Base-by-base conservation (phyloP, 2,888 invertebrate genomes). In the Matsumyia berberina region DNA sequence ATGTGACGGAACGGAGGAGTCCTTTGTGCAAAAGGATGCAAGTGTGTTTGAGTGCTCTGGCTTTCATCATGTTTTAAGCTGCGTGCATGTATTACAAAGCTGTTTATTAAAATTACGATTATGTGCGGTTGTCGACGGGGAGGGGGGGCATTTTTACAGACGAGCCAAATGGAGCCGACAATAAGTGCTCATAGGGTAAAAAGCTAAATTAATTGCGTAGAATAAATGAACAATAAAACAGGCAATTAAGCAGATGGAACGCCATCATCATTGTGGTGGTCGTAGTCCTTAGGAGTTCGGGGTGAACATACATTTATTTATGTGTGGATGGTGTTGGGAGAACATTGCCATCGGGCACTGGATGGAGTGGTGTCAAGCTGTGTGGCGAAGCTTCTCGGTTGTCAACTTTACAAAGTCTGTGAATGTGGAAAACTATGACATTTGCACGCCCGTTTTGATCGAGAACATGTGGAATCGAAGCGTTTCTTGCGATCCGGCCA, bases 161-260 rank as follows among this genome's bases (percentile, higher is more conserved):
- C 11, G 29, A n/a, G 42, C 0, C 0, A 35, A 44, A 6, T 17
- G 24, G 17, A n/a, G 46, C 15, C n/a, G 42, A 46, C 33, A 35
- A 35, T 12, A 42, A 35, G 44, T 31, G 35, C n/a, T 44, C 11
- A 31, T n/a, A 46, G 35, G 46, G 78, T 44, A 62, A 80, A 67
- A 74, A 49, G 37, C 60, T 69, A 80, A 85, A 85, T 80, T 85
- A 85, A 85, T 85, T 80, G 57, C 80, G 66, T 70, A 42, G 85
- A 85, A 80, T 76, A 80, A 85, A 74, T 85, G 79, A 72, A 80
- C 74, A 85, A 85, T 80, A 76, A 85, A 85, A 76, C 53, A 60
- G 64, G 60, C 79, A 85, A 85, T 85, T 85, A 76, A 80, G 57
- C 70, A 70, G 46, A 69, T 57, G 76, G 53, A 85, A 85, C 70